These are phyloP conservation scores for Mirza zaza DNA, from an alignment of 2,113 vertebrate species.

Conservation along the genomic window DNA sequence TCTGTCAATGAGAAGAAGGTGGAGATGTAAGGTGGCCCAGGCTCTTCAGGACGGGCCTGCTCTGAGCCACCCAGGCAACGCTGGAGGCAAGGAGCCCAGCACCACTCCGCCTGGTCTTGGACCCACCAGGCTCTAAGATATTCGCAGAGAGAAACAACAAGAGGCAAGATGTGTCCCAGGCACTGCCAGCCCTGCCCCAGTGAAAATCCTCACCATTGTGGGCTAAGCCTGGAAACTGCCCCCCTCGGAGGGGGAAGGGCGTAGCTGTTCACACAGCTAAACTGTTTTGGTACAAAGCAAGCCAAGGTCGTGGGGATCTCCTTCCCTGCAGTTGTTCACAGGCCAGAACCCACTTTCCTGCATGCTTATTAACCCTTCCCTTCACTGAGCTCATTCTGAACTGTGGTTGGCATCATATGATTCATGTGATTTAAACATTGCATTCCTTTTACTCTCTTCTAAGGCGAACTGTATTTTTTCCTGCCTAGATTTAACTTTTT, in stretches of 20 bases:
- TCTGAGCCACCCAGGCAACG: background rate
- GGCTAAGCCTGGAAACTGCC: background rate
- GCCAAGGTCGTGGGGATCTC: background rate
- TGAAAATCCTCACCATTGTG: background rate
- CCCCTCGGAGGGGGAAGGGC: background rate
- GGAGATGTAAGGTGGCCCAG: background rate
- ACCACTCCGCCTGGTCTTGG: no score
- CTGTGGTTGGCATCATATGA: background rate
- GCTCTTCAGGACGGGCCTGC: background rate
- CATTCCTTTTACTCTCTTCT: slow-evolving; percentile 30
- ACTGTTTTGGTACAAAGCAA: background rate
- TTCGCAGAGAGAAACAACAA: background rate
- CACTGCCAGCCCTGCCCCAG: background rate
- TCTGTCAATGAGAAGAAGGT: slow-evolving; percentile 84
- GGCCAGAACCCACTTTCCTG: background rate
- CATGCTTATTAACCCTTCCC: background rate
- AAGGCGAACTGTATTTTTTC: background rate
- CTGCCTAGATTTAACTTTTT: background rate
- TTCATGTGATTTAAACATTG: background rate
- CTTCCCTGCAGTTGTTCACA: background rate
- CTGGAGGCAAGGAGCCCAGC: background rate
- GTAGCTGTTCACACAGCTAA: background rate
- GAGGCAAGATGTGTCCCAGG: background rate
- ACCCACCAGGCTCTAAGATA: background rate
- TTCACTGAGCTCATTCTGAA: background rate